Evolutionary conservation across 35 echinoderm and acorn worm genomes (phyloP), one percentile per base, ranked within the genome.

Genomic region (Apostichopus parvimensis): DNA sequence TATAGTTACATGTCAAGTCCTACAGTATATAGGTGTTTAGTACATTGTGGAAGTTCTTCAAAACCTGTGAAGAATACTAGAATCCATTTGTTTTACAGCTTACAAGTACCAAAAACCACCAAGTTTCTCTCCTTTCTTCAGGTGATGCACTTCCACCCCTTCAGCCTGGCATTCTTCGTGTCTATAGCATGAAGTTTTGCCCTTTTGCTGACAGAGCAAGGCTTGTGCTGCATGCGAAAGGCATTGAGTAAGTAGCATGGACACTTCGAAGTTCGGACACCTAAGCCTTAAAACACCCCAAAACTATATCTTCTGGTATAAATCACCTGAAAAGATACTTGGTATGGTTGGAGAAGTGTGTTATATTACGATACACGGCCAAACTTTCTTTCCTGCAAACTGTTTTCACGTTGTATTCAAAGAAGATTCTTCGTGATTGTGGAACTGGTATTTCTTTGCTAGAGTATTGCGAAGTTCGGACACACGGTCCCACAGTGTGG

Each of bases 141-240:
- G 93, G 93, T 75, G 86, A 88, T 90, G 1, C 77, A 12, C 7
- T 94, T 3, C 93, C 93, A 34, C 76, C 93, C 62, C 77, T 82
- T 21, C 66, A 90, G 87, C 75, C 86, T 6, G 93, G 93, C 11
- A 65, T 80, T 59, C 23, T 94, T 1, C 73, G 93, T 68, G 12
- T 94, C 4, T 94, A 94, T 59, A 94, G 93, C 78, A 94, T 94
- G 93, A 89, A 89, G 61, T 94, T 94, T 73, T 94, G 93, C 12
- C 93, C 93, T 73, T 94, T 90, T 83, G 93, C 93, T 18, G 70
- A 94, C 34, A 65, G 93, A 60, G 55, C 93, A 12, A 89, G 93
- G 73, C 86, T 94, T 17, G 87, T 90, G 18, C 87, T 90, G 11
- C 84, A 60, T 64, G 93, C 93, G 52, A 94, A 94, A 73, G 93